phyloP scores from a whole-genome alignment of 2,888 invertebrate species.

The Neoaliturus tenellus region DNA sequence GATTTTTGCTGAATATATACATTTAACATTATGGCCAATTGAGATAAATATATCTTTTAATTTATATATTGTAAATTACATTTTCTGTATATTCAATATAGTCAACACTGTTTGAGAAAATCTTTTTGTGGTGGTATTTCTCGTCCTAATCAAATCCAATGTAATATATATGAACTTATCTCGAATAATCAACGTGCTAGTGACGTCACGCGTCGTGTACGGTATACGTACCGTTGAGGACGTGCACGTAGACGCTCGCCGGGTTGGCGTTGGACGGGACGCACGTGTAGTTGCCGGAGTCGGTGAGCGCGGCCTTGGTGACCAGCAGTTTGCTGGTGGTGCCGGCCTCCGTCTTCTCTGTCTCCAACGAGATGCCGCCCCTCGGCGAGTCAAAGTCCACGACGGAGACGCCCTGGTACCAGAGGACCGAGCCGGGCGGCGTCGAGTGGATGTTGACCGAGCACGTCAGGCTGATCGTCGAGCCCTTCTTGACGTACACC shows the following conservation, averaged over 20 bases:
- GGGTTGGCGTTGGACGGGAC: constrained; percentile 84
- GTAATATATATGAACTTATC: neutral
- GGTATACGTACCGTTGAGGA: constrained; percentile 72
- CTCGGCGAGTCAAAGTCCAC: constrained; percentile 90
- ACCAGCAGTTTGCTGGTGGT: constrained; percentile 90
- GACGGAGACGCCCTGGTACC: constrained; percentile 89
- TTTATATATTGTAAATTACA: too few species aligned
- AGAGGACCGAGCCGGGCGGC: constrained; percentile 85
- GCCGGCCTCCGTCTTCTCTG: constrained; percentile 88
- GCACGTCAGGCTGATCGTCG: constrained; percentile 92
- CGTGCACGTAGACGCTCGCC: constrained; percentile 73
- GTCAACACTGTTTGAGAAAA: too few species aligned
- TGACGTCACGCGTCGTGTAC: neutral
- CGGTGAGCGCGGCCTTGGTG: constrained; percentile 88
- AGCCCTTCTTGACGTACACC: constrained; percentile 92
- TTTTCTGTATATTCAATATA: too few species aligned
- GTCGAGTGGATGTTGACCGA: constrained; percentile 91
- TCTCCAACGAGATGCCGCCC: constrained; percentile 91
- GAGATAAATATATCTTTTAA: too few species aligned
- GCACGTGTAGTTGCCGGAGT: constrained; percentile 95
- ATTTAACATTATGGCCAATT: too few species aligned
- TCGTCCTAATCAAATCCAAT: neutral
- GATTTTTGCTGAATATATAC: too few species aligned
- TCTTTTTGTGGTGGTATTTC: neutral
- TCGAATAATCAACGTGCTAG: too few species aligned